Evolutionary conservation across 2,888 invertebrate genomes (phyloP).

Genomic region (Digitonthophagus gazella): DNA sequence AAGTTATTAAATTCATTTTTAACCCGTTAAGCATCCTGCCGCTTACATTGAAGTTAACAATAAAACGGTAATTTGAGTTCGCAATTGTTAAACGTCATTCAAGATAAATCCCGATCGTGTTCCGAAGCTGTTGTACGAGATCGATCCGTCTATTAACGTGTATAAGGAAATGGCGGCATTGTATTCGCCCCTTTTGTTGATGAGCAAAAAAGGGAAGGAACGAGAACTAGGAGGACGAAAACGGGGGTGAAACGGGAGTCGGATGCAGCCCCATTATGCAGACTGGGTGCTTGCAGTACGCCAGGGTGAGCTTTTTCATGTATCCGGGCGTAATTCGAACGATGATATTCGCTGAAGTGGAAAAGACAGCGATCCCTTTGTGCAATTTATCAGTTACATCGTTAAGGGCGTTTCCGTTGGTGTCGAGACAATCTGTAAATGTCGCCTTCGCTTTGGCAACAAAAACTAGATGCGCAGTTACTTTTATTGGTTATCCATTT

Average conservation of each 20-base stretch:
- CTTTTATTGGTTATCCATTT: background rate
- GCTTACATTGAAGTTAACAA: too few species aligned
- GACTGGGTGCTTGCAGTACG: background rate
- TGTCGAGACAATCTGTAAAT: conserved; percentile 3
- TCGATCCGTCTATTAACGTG: background rate
- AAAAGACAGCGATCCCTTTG: conserved; percentile 11
- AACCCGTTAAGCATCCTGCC: too few species aligned
- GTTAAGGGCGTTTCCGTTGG: background rate
- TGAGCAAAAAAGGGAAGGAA: background rate
- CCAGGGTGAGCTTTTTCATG: background rate
- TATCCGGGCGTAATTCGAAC: conserved; percentile 3
- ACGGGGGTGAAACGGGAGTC: background rate
- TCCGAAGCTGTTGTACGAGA: background rate
- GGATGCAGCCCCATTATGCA: conserved; percentile 5
- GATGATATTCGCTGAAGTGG: conserved; percentile 4
- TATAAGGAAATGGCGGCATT: background rate
- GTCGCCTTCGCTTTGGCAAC: background rate
- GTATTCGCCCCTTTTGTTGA: background rate
- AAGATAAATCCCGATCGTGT: background rate
- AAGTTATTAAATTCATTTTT: background rate
- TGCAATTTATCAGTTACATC: conserved; percentile 10
- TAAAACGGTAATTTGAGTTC: background rate
- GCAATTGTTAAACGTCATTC: background rate
- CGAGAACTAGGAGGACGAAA: background rate
- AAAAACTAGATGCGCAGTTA: background rate